Evolutionary conservation across 2,113 vertebrate genomes (phyloP).

Genomic region (Colinus virginianus): DNA sequence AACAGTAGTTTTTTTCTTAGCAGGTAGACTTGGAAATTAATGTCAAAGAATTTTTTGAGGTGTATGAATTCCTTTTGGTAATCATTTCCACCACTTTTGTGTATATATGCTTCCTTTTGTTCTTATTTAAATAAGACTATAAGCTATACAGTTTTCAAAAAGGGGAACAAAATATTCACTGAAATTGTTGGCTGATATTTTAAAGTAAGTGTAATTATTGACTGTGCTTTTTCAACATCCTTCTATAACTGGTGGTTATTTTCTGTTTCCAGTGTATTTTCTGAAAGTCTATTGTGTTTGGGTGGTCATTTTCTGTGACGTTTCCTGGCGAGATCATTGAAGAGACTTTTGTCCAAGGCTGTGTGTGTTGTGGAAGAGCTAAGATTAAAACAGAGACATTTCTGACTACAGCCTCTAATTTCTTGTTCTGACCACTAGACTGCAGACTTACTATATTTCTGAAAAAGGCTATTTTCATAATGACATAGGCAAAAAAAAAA

Average conservation of each 20-base stretch:
- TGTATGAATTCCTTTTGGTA: background rate
- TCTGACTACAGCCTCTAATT: background rate
- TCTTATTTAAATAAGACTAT: background rate
- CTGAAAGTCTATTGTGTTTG: constrained; percentile 31
- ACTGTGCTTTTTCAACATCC: constrained; percentile 5
- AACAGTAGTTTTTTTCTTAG: background rate
- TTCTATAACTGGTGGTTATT: constrained; percentile 33
- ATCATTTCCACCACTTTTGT: background rate
- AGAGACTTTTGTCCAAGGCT: background rate
- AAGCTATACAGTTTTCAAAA: background rate
- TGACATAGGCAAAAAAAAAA: background rate
- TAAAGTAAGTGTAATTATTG: background rate
- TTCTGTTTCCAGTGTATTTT: constrained; percentile 10
- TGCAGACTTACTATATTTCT: constrained; percentile 20
- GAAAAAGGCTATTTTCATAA: constrained; percentile 12
- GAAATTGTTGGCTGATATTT: constrained; percentile 32
- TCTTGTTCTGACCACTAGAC: constrained; percentile 53
- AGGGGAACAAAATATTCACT: background rate
- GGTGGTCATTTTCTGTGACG: constrained; percentile 44
- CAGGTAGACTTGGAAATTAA: background rate
- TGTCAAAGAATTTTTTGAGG: background rate
- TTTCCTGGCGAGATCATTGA: constrained; percentile 39
- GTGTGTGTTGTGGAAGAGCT: background rate
- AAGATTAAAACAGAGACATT: constrained; percentile 11
- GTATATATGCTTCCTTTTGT: background rate